Conservation (phyloP, 1,140 invertebrate species). For the Globodera rostochiensis region DNA sequence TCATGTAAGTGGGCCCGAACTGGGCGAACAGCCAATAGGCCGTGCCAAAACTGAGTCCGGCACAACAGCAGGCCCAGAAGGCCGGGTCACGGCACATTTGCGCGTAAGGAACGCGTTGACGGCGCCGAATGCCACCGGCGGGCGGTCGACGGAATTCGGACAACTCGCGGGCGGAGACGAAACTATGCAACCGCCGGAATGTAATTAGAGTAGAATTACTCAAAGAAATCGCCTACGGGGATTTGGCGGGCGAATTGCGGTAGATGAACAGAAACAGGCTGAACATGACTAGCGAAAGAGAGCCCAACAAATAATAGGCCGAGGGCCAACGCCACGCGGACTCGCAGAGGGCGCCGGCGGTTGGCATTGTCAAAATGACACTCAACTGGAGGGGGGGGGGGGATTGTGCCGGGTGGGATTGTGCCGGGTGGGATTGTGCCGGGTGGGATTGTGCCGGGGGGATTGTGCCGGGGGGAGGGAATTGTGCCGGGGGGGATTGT, state of each 20-base stretch:
- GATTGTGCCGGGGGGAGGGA: too few relatives aligned
- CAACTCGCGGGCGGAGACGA: slow-evolving; percentile 9
- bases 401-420: too few relatives aligned
- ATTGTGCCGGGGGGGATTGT: background rate
- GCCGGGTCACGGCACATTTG: slow-evolving; percentile 38
- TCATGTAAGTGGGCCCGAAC: slow-evolving; percentile 45
- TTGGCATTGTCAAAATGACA: slow-evolving; percentile 41
- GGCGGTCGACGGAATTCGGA: background rate
- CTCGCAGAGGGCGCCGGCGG: slow-evolving; percentile 38
- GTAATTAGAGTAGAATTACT: too few relatives aligned
- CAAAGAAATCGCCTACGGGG: background rate
- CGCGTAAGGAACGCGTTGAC: slow-evolving; percentile 10
- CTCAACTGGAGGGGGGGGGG: slow-evolving; percentile 18
- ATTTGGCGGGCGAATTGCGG: slow-evolving; percentile 36
- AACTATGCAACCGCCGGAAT: background rate
- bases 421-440: too few relatives aligned
- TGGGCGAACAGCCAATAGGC: slow-evolving; percentile 42
- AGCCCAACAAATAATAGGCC: slow-evolving; percentile 39
- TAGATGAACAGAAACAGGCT: slow-evolving; percentile 39
- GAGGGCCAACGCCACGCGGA: slow-evolving; percentile 35
- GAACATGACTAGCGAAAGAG: slow-evolving; percentile 37
- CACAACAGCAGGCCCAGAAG: slow-evolving; percentile 25
- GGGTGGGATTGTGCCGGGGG: too few relatives aligned
- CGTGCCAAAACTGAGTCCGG: slow-evolving; percentile 27
- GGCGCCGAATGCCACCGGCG: background rate